Evolutionary conservation across 2,113 vertebrate genomes (phyloP).

Genomic region (Chitala chitala): DNA sequence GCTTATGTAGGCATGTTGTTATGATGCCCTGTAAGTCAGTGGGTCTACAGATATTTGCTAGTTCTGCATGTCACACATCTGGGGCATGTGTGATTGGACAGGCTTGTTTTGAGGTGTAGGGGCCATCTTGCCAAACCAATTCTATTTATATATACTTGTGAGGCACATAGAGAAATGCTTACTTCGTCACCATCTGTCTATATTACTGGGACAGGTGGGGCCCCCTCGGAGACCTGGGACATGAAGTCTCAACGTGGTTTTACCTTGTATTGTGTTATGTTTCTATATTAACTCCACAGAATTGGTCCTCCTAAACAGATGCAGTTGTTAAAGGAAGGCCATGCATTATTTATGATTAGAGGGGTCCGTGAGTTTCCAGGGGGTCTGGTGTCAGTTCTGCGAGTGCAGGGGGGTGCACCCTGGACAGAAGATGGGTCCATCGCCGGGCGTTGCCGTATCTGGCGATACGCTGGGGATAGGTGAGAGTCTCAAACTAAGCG

Average conservation of each 20-base stretch:
- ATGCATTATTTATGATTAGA: too few relatives aligned
- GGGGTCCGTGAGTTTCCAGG: too few relatives aligned
- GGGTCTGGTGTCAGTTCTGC: too few relatives aligned
- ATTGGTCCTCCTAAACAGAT: too few relatives aligned
- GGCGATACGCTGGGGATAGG: too few relatives aligned
- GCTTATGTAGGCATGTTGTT: neutral
- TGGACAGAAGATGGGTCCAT: too few relatives aligned
- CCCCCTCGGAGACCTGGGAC: neutral
- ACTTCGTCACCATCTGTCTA: neutral
- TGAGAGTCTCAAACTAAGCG: too few relatives aligned
- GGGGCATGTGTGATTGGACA: neutral
- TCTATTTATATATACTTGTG: neutral
- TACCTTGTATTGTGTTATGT: neutral
- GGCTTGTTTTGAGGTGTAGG: neutral
- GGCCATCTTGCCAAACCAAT: neutral
- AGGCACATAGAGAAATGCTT: neutral
- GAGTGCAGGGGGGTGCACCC: too few relatives aligned
- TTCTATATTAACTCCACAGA: too few relatives aligned
- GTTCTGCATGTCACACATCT: constrained; percentile 11
- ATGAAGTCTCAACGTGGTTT: neutral
- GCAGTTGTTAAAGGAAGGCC: too few relatives aligned
- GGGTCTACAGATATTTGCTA: neutral
- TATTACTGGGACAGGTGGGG: neutral
- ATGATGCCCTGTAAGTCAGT: neutral
- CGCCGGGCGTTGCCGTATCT: too few relatives aligned